A percentile compares a stretch with the other conserved stretches of the same genome.
Conservation (phyloP, 2,888 invertebrate genomes). For the Apotomis capreana region DNA sequence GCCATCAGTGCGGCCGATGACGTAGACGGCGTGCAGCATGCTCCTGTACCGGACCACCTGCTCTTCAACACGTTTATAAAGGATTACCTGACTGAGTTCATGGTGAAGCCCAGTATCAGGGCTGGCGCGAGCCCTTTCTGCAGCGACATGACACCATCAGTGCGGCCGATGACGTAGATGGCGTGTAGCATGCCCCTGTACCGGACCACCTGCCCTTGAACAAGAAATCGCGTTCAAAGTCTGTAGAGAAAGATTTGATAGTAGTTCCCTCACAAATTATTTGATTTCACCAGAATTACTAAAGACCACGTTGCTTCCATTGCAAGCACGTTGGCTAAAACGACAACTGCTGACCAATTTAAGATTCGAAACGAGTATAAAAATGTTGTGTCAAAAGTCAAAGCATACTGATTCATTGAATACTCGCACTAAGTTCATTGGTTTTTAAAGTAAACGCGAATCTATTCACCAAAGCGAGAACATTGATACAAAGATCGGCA, state of each 20-base stretch:
- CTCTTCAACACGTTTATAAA: conserved; percentile 44
- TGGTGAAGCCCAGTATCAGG: conserved; percentile 88
- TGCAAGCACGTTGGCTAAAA: too few species aligned
- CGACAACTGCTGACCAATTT: too few species aligned
- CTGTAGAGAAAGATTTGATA: neutral
- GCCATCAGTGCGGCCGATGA: conserved; percentile 89
- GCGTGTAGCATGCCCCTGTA: conserved; percentile 92
- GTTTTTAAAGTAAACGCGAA: too few species aligned
- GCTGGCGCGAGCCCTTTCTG: conserved; percentile 92
- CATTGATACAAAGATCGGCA: too few species aligned
- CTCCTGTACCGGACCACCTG: conserved; percentile 82
- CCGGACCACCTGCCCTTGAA: conserved; percentile 49
- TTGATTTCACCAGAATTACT: too few species aligned
- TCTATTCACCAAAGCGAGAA: too few species aligned
- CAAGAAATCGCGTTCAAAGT: conserved; percentile 41
- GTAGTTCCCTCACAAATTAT: too few species aligned
- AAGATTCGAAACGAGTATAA: too few species aligned
- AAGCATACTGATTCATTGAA: too few species aligned
- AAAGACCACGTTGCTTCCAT: too few species aligned
- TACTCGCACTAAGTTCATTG: too few species aligned
- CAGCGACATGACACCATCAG: conserved; percentile 89
- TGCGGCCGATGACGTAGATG: conserved; percentile 86
- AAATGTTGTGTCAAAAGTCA: too few species aligned
- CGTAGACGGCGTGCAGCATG: conserved; percentile 90
- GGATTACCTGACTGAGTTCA: conserved; percentile 81